A percentile compares a stretch with the other conserved stretches of the same genome.
Conservation (phyloP, 2,113 vertebrate genomes). For the Hippocampus mohnikei region DNA sequence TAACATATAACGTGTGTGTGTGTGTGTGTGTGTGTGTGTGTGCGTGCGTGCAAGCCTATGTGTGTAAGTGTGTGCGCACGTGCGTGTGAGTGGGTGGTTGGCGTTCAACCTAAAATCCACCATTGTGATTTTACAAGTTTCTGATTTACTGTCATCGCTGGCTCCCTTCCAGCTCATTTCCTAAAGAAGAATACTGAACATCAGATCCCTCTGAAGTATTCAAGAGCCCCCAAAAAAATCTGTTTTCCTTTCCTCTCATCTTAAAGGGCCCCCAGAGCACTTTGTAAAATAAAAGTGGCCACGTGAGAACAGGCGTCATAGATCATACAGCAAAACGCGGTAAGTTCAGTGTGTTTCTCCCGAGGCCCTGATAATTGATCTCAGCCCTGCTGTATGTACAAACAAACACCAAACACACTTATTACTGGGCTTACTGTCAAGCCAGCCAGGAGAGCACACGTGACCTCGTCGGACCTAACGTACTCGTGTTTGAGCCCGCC, state of each 20-base stretch:
- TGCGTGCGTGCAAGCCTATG: no score
- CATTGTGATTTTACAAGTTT: slow-evolving; percentile 35
- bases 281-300: slow-evolving; percentile 63
- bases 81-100: slow-evolving; percentile 5
- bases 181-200: slow-evolving; percentile 33
- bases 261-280: slow-evolving; percentile 42
- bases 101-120: slow-evolving; percentile 49
- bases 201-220: slow-evolving; percentile 51
- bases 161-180: slow-evolving; percentile 24
- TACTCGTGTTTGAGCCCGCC: not conserved
- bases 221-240: slow-evolving; percentile 42
- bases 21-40: no score
- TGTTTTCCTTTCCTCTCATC: slow-evolving; percentile 58
- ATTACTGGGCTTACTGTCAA: not conserved
- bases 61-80: no score
- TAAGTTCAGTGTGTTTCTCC: slow-evolving; percentile 43
- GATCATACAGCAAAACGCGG: slow-evolving; percentile 53
- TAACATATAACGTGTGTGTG: no score
- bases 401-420: slow-evolving; percentile 28
- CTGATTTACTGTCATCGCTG: slow-evolving; percentile 41
- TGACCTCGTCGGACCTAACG: not conserved
- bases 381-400: slow-evolving; percentile 27
- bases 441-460: not conserved
- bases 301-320: slow-evolving; percentile 61
- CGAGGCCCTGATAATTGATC: slow-evolving; percentile 36